A percentile compares a stretch with the other conserved stretches of the same genome.
Evolutionary conservation across 2,888 invertebrate species (phyloP).

Genomic region (Protonemura montana): DNA sequence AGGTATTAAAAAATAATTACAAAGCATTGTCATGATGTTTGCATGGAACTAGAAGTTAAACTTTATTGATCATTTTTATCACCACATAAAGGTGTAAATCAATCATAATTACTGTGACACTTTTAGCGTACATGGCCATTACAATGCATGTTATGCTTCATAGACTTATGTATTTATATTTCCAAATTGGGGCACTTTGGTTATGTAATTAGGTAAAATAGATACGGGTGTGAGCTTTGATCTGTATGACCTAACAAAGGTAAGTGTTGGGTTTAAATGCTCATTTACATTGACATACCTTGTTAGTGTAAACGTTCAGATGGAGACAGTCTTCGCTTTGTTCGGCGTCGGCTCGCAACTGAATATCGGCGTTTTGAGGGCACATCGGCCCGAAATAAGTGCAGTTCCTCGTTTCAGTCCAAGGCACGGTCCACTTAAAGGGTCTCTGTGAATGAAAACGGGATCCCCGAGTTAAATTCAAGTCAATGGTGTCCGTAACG

Average conservation of each 20-base stretch:
- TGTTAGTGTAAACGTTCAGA: conserved; percentile 58
- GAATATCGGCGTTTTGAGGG: conserved; percentile 31
- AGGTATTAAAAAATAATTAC: no score
- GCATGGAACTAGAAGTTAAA: no score
- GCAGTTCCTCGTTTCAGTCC: background rate
- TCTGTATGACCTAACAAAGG: no score
- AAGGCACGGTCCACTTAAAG: background rate
- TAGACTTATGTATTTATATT: background rate
- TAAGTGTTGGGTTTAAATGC: background rate
- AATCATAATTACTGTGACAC: no score
- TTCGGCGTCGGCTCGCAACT: background rate
- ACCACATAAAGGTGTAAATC: no score
- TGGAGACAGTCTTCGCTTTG: conserved; percentile 57
- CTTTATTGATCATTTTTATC: no score
- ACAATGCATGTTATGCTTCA: no score
- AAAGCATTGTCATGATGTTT: no score
- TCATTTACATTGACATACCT: conserved; percentile 50
- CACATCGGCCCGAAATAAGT: conserved; percentile 29
- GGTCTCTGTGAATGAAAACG: conserved; percentile 19
- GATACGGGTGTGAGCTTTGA: background rate
- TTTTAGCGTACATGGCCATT: background rate
- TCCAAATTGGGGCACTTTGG: background rate
- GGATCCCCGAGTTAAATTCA: no score
- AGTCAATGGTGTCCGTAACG: no score
- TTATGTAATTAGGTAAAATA: background rate